Evolutionary conservation across 2,888 invertebrate species (phyloP), one percentile per base, ranked within the genome.

Genomic region (Heteromyza rotundicornis): DNA sequence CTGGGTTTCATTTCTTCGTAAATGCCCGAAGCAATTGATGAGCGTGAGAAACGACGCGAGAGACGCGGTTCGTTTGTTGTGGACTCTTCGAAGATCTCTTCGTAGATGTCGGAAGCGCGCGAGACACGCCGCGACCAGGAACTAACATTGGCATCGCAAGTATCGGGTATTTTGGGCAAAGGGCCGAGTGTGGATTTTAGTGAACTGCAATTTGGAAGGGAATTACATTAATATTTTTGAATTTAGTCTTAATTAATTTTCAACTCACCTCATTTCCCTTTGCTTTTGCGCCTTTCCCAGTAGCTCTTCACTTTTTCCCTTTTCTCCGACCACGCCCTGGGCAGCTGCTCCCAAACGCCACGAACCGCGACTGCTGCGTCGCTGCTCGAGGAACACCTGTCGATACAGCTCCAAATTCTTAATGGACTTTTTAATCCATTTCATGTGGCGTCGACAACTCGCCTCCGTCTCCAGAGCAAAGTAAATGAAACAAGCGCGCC

Each of bases 1-100:
- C 72, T 70, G 1, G 79, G 73, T 64, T 81, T 82, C 84, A 84
- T 84, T 64, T 82, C 84, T 65, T 84, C 84, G 64, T 83, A 83
- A 22, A 83, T 83, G 2, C 82, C 83, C 1, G 83, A 83, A 0
- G 80, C 80, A 35, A 82, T 73, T 0, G 84, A 84, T 0, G 74
- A 73, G 1, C 81, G 75, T 0, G 83, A 80, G 2, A 74, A 64
- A 20, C 79, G 73, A 22, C 80, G 62, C 0, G 68, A 70, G 3
- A 69, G 54, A 47, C 68, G 68, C 16, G 66, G 69, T 20, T 65
- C 61, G 2, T 47, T 24, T 20, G 62, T 55, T 3, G 64, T 59
- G 49, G 62, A 66, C 16, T 72, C 75, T 59, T 82, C 82, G 7
- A 75, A 74, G 35, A 83, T 84, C 64, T 83, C 83, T 63, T 83